Evolutionary conservation across 2,113 vertebrate species (phyloP).

Genomic region (Hypomesus transpacificus): DNA sequence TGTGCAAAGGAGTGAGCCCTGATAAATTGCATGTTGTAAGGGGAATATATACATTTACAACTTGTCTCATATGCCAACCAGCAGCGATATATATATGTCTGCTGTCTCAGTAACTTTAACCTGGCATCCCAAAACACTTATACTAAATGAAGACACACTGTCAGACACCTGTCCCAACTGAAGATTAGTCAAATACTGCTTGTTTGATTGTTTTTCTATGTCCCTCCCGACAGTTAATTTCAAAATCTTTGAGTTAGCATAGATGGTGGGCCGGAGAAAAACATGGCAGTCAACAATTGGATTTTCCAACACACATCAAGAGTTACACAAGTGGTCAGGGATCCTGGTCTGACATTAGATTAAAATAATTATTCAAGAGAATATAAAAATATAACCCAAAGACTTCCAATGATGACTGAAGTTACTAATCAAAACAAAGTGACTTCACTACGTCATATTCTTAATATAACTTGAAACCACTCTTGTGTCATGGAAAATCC

Average conservation of each 20-base stretch:
- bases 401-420: no score
- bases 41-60: constrained; percentile 44
- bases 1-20: constrained; percentile 14
- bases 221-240: constrained; percentile 15
- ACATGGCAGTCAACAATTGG: no score
- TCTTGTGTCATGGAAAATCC: constrained; percentile 52
- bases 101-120: constrained; percentile 44
- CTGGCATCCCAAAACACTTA: constrained; percentile 25
- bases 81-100: constrained; percentile 44
- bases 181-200: constrained; percentile 13
- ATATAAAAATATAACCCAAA: no score
- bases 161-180: not conserved
- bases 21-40: constrained; percentile 41
- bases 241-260: not conserved
- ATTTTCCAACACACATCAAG: no score
- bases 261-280: no score
- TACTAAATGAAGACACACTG: constrained; percentile 13
- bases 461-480: constrained; percentile 60
- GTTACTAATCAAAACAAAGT: constrained; percentile 4
- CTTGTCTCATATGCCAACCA: constrained; percentile 52
- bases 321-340: no score
- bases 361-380: no score
- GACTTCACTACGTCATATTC: constrained; percentile 11
- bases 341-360: no score
- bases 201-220: constrained; percentile 1